Conservation (phyloP, 2,888 invertebrate genomes). For the Calliscelio sp. region DNA sequence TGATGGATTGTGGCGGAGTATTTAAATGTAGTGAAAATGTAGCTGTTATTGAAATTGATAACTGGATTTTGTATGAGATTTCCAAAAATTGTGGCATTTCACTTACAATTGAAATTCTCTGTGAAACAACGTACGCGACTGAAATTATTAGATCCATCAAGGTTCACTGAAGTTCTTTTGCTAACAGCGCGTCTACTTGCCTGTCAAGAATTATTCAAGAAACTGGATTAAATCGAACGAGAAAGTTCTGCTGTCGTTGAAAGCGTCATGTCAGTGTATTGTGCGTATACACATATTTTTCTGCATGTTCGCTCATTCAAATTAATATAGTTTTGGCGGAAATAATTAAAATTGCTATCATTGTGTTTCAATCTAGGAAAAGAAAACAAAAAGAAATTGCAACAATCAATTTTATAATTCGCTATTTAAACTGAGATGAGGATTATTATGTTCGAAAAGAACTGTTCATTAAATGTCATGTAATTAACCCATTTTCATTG, state of each 20-base stretch:
- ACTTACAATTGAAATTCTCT: conserved; percentile 49
- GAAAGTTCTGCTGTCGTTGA: conserved; percentile 84
- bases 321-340: conserved; percentile 11
- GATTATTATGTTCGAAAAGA: not conserved
- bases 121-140: conserved; percentile 59
- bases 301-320: conserved; percentile 6
- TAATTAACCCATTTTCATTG: conserved; percentile 29
- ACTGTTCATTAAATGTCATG: conserved; percentile 15
- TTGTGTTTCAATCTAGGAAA: too few species aligned
- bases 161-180: conserved; percentile 70
- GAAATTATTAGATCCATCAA: conserved; percentile 60
- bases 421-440: too few species aligned
- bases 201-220: conserved; percentile 82
- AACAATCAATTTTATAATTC: too few species aligned
- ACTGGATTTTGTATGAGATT: conserved; percentile 16
- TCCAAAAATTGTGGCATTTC: conserved; percentile 49
- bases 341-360: not conserved
- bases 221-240: conserved; percentile 84
- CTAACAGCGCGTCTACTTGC: conserved; percentile 58
- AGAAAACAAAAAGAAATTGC: too few species aligned
- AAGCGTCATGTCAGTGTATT: conserved; percentile 77
- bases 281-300: conserved; percentile 55
- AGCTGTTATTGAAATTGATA: not conserved
- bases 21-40: not conserved
- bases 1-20: too few species aligned